Conservation (phyloP, 2,113 vertebrate genomes). For the Oplegnathus fasciatus region DNA sequence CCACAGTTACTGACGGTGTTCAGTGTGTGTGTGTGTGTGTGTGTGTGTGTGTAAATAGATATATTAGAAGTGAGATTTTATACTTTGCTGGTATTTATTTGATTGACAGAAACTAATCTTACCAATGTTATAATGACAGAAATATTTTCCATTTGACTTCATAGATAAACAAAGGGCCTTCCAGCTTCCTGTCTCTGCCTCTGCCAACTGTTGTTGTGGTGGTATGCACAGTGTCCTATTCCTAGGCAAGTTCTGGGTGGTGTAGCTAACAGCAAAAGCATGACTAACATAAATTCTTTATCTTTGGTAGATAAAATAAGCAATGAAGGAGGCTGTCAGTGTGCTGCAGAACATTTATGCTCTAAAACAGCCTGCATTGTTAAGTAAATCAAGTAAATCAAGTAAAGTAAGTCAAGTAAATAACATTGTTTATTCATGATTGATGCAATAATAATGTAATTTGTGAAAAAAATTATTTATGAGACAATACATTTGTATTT, state of each 20-base stretch:
- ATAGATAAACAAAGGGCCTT: background rate
- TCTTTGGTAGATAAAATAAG: background rate
- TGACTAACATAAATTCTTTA: background rate
- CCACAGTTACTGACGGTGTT: slow-evolving; percentile 12
- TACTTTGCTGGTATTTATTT: background rate
- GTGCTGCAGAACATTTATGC: background rate
- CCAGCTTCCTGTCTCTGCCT: background rate
- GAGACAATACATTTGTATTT: background rate
- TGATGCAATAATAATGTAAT: background rate
- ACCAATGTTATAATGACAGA: background rate
- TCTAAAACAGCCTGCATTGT: background rate
- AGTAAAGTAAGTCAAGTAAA: too few relatives aligned
- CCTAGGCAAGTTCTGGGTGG: background rate
- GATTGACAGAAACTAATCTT: background rate
- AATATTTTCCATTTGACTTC: slow-evolving; percentile 21
- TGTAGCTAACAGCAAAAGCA: background rate
- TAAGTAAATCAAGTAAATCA: too few relatives aligned
- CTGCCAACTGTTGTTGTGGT: background rate
- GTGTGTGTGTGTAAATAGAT: too few relatives aligned
- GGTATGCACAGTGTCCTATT: background rate
- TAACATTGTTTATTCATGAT: background rate
- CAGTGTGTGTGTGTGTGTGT: too few relatives aligned
- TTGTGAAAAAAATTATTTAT: slow-evolving; percentile 7
- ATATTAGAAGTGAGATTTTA: background rate
- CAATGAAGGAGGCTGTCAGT: background rate